Evolutionary conservation across 2,113 vertebrate genomes (phyloP), one percentile per base, ranked within the genome.

Genomic region (Aramus guarauna): DNA sequence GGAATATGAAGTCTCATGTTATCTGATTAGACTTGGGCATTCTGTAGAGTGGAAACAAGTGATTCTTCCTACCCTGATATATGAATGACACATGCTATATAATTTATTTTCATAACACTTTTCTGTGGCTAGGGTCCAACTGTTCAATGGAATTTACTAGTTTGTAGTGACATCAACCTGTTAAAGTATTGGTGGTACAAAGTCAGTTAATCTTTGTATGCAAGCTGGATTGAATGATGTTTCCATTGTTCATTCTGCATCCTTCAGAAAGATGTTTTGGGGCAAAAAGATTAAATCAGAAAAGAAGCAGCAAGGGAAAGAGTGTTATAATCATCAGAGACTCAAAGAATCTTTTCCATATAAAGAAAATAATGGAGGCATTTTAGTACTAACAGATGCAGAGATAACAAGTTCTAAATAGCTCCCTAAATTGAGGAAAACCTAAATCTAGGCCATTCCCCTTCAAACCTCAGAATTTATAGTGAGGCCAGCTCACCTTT

Each of bases 41-140:
- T 92, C 88, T 77, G 58, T 81, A 52, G 74, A 96, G 87, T 69
- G 74, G 77, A 97, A 96, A 94, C 73, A 72, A 60, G 58, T 74
- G 78, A 19, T 69, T 86, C 80, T 90, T 88, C 72, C 82, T 79
- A 12, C 8, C 11, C 45, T 71, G 63, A 78, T 79, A 74, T 37
- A 67, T 92, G 79, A 91, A 85, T 37, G 74, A 85, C 92, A 96
- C 90, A 74, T 90, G 80, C 85, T 95, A 10, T 58, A 87, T 95
- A 84, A 83, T 91, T 94, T 68, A 92, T 90, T 97, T 95, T 95
- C 96, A 91, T 95, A 90, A 81, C 68, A 74, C 43, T 77, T 91
- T 60, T 78, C 92, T 8, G 4, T 95, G 94, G 91, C 94, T 84
- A 11, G 52, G 60, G 41, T 94, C 94, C 92, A 91, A 85, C 52